A percentile compares a stretch with the other conserved stretches of the same genome.
Evolutionary conservation across 2,888 invertebrate genomes (phyloP).

Genomic region (Thera obeliscata): DNA sequence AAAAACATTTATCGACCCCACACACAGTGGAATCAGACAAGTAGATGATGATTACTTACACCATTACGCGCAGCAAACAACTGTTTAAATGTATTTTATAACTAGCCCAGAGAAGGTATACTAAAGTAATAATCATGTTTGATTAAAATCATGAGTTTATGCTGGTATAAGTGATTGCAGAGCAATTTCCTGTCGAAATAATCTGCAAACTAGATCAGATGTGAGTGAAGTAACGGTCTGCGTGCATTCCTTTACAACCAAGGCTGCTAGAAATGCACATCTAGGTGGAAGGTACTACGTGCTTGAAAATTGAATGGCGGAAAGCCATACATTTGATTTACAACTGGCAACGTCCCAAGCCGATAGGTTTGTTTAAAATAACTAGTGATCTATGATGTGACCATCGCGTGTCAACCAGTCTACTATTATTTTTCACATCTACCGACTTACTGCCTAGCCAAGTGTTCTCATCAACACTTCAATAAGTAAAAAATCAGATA

Average conservation of each 20-base stretch:
- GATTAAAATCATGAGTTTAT: constrained; percentile 29
- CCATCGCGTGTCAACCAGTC: too few relatives aligned
- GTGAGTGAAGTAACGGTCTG: constrained; percentile 55
- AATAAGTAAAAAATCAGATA: not conserved
- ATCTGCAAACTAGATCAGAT: constrained; percentile 57
- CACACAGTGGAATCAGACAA: not conserved
- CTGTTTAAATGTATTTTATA: not conserved
- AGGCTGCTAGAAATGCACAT: constrained; percentile 45
- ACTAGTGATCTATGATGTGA: not conserved
- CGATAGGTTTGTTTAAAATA: not conserved
- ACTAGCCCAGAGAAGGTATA: not conserved
- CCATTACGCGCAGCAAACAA: not conserved
- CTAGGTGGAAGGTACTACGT: constrained; percentile 23
- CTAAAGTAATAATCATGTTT: not conserved
- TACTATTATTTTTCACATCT: too few relatives aligned
- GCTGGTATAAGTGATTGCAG: constrained; percentile 36
- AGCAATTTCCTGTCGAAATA: constrained; percentile 52
- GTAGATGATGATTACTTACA: not conserved
- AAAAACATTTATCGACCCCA: too few relatives aligned
- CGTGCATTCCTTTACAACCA: constrained; percentile 52
- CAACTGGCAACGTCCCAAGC: not conserved
- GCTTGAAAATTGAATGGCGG: not conserved
- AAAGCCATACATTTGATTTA: not conserved
- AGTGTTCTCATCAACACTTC: too few relatives aligned
- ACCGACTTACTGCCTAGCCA: too few relatives aligned